Evolutionary conservation across 2,113 vertebrate species (phyloP).

Genomic region (Puma concolor): DNA sequence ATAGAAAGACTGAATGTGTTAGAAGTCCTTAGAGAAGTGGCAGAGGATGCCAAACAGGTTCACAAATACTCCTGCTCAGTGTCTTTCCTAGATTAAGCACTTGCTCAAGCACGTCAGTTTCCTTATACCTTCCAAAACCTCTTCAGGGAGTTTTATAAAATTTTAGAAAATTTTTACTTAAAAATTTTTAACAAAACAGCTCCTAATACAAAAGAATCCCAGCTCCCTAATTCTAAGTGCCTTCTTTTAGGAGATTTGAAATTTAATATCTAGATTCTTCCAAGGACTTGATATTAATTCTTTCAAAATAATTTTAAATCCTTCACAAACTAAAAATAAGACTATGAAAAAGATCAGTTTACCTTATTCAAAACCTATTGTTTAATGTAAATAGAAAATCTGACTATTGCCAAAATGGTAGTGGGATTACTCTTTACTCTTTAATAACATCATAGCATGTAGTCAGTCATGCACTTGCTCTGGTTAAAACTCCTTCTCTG

Average conservation of each 20-base stretch:
- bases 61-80: background rate
- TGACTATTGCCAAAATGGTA: background rate
- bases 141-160: background rate
- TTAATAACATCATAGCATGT: background rate
- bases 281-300: background rate
- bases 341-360: background rate
- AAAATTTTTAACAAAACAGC: background rate
- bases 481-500: background rate
- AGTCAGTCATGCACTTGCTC: background rate
- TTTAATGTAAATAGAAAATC: background rate
- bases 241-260: background rate
- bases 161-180: background rate
- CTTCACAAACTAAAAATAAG: background rate
- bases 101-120: background rate
- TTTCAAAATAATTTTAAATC: slow-evolving; percentile 26
- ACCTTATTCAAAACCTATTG: background rate
- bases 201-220: background rate
- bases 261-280: background rate
- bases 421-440: background rate
- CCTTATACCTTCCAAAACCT: background rate
- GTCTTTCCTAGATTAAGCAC: background rate
- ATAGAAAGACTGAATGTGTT: background rate
- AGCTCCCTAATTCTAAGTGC: background rate
- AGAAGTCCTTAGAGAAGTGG: background rate
- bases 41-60: background rate